Evolutionary conservation across 2,888 invertebrate genomes (phyloP), one percentile per base, ranked within the genome.

Genomic region (Heliconius cydno): DNA sequence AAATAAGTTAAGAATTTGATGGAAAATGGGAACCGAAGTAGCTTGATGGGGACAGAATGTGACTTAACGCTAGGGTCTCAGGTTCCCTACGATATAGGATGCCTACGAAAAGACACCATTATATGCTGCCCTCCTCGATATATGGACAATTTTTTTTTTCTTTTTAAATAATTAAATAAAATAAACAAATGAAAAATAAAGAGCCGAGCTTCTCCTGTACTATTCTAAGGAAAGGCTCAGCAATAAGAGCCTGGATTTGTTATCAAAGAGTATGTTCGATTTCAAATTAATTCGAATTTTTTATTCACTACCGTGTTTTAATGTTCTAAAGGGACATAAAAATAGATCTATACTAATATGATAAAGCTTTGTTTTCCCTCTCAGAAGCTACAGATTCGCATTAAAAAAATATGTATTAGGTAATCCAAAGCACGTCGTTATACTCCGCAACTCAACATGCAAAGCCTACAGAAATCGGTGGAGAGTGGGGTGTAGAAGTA

Each of bases 181-280:
- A 70, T 41, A 70, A 41, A 41, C 6, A 25, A 70, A 70, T 41
- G 6, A 70, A 41, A 70, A 70, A 41, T 25, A 41, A 34, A 34
- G 34, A 34, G 34, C 7, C 0, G 2, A 70, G 25, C 12, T n/a
- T 68, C 5, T 38, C n/a, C 13, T 2, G 41, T n/a, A 41, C 25
- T 70, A 70, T 41, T 70, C n/a, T 6, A 25, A 38, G 41, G 25
- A 41, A 38, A 41, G 41, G 25, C 68, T 70, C 25, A 70, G 41
- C 41, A 41, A 70, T 41, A 41, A 41, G 38, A 68, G 41, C 68
- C 25, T 41, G 68, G 68, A 41, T 70, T 70, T 9, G 68, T 70
- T 70, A 41, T 70, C 68, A 70, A 70, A 41, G 68, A 25, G 41
- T 25, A 25, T 70, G 25, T 70, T 70, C 41, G 41, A 41, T 25